A percentile compares a stretch with the other conserved stretches of the same genome.
phyloP scores from a whole-genome alignment of 2,113 vertebrate genomes.

The Microcebus lehilahytsara region DNA sequence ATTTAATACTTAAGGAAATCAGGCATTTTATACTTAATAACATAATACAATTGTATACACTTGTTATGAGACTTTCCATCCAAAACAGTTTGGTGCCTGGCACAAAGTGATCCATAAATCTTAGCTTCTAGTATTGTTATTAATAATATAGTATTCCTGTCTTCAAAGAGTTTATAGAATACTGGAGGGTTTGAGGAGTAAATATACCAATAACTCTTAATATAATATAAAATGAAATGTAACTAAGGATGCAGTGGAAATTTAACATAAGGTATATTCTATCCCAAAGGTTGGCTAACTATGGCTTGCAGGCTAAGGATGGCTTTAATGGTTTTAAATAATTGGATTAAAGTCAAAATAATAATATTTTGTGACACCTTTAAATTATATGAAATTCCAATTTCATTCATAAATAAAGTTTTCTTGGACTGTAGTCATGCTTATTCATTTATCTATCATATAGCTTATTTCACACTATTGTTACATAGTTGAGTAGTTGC shows the following conservation, averaged over 20 bases:
- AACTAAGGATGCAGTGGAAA: not conserved
- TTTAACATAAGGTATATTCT: not conserved
- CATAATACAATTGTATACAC: not conserved
- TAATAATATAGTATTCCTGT: not conserved
- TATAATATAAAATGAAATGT: not conserved
- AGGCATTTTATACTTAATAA: no score
- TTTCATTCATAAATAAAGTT: not conserved
- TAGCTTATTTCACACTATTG: not conserved
- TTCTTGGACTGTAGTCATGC: not conserved
- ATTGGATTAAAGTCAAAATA: not conserved
- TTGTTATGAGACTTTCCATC: not conserved
- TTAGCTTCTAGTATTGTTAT: not conserved
- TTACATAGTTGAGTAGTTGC: not conserved
- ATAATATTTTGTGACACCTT: not conserved
- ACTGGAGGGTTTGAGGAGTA: not conserved
- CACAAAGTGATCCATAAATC: not conserved
- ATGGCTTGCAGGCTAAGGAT: not conserved
- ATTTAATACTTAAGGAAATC: no score
- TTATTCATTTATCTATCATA: not conserved
- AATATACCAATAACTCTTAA: not conserved
- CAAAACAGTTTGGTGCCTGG: not conserved
- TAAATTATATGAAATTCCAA: slow-evolving; percentile 9
- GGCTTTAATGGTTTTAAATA: not conserved
- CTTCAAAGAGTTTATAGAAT: not conserved
- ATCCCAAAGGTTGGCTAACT: not conserved